Conservation (phyloP, 2,888 invertebrate genomes). For the Perithous albicinctus region DNA sequence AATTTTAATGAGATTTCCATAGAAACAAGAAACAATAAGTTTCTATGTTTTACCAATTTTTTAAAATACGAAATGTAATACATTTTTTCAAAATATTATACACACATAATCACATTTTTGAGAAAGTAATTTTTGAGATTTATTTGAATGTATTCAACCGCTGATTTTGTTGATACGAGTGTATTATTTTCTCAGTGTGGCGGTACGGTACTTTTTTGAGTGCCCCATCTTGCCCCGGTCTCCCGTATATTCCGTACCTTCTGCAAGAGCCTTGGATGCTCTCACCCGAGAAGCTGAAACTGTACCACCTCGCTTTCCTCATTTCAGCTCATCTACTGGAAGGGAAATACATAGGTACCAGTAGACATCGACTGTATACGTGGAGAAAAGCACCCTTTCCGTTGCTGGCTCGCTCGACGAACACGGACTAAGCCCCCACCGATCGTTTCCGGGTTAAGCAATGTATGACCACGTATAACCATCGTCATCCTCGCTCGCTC, state of each 20-base stretch:
- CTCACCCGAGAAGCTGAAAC: background rate
- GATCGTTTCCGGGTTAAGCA: conserved; percentile 58
- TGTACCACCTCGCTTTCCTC: conserved; percentile 15
- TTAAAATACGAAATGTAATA: too few relatives aligned
- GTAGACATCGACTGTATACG: conserved; percentile 5
- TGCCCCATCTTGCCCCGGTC: too few relatives aligned
- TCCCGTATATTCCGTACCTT: background rate
- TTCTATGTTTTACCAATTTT: too few relatives aligned
- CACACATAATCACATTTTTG: too few relatives aligned
- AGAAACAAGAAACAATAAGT: too few relatives aligned
- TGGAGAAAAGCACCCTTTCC: background rate
- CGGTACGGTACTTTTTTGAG: too few relatives aligned
- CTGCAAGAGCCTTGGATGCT: background rate
- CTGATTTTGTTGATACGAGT: too few relatives aligned
- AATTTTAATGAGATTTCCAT: too few relatives aligned
- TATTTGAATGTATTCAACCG: too few relatives aligned
- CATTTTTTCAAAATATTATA: too few relatives aligned
- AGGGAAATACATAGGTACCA: background rate
- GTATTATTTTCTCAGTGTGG: too few relatives aligned
- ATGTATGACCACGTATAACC: conserved; percentile 37
- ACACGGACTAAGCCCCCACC: conserved; percentile 32
- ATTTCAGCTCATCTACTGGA: conserved; percentile 15
- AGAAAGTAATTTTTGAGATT: too few relatives aligned
- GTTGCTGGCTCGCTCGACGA: conserved; percentile 1
- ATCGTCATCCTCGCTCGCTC: background rate